Conservation (phyloP, 1,140 invertebrate genomes). For the Ceratina calcarata region DNA sequence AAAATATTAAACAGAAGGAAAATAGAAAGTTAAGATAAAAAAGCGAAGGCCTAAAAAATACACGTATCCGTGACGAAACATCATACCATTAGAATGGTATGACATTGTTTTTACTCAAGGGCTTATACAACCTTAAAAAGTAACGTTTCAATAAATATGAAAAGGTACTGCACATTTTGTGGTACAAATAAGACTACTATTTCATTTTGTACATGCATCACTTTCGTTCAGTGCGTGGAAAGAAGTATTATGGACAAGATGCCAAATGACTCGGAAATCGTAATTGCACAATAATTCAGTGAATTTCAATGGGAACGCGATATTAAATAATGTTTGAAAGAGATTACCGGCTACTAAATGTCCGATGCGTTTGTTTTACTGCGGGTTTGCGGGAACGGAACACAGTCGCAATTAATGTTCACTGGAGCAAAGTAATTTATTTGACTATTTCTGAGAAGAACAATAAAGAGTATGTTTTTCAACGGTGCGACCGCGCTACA, state of each 20-base stretch:
- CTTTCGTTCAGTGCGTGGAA: no score
- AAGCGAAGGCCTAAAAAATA: no score
- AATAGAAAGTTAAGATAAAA: no score
- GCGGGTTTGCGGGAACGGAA: background rate
- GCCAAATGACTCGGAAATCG: background rate
- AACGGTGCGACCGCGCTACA: background rate
- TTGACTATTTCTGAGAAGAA: constrained; percentile 14
- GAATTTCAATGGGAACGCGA: background rate
- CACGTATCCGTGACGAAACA: no score
- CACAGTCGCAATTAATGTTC: constrained; percentile 39
- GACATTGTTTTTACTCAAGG: no score
- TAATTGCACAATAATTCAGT: background rate
- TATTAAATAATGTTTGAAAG: background rate
- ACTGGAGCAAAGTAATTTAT: constrained; percentile 36
- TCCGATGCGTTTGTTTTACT: background rate
- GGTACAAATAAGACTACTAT: no score
- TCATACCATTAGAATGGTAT: no score
- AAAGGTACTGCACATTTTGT: no score
- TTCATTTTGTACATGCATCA: no score
- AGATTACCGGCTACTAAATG: background rate
- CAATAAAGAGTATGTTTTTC: constrained; percentile 40
- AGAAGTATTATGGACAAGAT: background rate
- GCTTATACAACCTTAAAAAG: no score
- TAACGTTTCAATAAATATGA: no score
- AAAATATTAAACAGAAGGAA: no score